These are phyloP conservation scores for Gari tellinella DNA, from an alignment of 2,888 invertebrate genomes.

Conservation along the genomic window DNA sequence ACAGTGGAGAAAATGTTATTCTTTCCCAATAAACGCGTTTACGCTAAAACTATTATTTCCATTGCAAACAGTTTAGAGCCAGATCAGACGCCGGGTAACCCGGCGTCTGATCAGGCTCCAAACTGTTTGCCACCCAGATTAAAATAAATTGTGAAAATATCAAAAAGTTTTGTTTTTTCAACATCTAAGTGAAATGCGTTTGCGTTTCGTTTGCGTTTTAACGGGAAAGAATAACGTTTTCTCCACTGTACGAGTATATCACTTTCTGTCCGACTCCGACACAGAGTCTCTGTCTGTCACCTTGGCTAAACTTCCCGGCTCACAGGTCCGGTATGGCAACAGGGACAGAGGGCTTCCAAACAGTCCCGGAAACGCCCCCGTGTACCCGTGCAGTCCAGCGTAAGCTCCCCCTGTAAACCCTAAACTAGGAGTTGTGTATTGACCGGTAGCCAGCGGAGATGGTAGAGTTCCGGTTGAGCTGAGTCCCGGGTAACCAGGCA, in stretches of 20 bases:
- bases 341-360: conserved; percentile 71
- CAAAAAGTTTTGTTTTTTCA: too few species aligned
- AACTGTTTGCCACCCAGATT: too few species aligned
- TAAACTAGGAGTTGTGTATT: conserved; percentile 39
- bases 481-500: conserved; percentile 59
- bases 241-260: background rate
- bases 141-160: too few species aligned
- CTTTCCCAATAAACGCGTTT: too few species aligned
- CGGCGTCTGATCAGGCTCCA: too few species aligned
- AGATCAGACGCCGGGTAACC: too few species aligned
- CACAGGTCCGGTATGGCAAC: conserved; percentile 64
- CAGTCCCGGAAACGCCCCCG: conserved; percentile 61
- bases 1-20: too few species aligned
- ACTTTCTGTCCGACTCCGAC: conserved; percentile 31
- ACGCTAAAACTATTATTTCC: too few species aligned
- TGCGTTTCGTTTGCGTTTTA: too few species aligned
- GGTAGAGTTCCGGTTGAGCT: conserved; percentile 52
- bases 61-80: too few species aligned
- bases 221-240: too few species aligned
- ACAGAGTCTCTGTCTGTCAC: conserved; percentile 14
- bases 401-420: conserved; percentile 51
- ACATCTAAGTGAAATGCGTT: too few species aligned
- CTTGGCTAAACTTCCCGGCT: conserved; percentile 1
- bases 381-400: conserved; percentile 46
- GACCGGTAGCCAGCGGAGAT: conserved; percentile 58